Evolutionary conservation across 1,140 invertebrate species (phyloP).

Genomic region (Drosophila carrolli): DNA sequence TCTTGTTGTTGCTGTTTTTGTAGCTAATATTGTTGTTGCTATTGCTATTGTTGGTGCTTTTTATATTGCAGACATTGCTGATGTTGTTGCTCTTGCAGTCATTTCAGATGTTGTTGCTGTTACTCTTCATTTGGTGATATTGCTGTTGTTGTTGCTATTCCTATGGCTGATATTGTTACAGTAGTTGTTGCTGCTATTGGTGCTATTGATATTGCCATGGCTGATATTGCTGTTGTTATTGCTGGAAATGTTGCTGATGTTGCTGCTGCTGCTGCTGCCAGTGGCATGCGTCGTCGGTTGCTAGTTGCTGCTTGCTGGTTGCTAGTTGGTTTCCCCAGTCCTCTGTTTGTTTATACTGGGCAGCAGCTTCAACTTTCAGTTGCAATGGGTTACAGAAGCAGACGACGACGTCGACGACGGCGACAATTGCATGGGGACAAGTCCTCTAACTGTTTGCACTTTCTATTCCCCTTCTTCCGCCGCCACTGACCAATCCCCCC

Average conservation of each 20-base stretch:
- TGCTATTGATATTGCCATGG: not conserved
- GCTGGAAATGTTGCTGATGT: not conserved
- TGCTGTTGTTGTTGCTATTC: conserved; percentile 10
- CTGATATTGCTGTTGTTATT: conserved; percentile 2
- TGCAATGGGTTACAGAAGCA: conserved; percentile 60
- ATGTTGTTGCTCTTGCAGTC: too few relatives aligned
- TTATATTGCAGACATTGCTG: too few relatives aligned
- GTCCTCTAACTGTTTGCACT: conserved; percentile 77
- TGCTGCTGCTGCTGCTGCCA: conserved; percentile 5
- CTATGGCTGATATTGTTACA: not conserved
- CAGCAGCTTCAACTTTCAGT: conserved; percentile 62
- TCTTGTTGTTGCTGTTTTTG: too few relatives aligned
- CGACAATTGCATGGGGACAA: conserved; percentile 56
- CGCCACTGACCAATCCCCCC: conserved; percentile 8
- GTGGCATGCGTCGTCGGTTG: conserved; percentile 40
- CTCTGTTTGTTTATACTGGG: conserved; percentile 73
- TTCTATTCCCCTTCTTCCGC: conserved; percentile 57
- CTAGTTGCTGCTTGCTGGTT: conserved; percentile 12
- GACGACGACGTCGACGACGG: conserved; percentile 16
- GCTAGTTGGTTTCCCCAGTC: conserved; percentile 56
- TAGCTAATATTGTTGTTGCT: too few relatives aligned
- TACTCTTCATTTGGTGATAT: not conserved
- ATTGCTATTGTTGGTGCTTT: too few relatives aligned
- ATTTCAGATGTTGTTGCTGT: not conserved
- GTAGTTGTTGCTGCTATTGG: not conserved